These are phyloP conservation scores for Latheticus oryzae DNA, from an alignment of 2,888 invertebrate genomes.

Conservation along the genomic window DNA sequence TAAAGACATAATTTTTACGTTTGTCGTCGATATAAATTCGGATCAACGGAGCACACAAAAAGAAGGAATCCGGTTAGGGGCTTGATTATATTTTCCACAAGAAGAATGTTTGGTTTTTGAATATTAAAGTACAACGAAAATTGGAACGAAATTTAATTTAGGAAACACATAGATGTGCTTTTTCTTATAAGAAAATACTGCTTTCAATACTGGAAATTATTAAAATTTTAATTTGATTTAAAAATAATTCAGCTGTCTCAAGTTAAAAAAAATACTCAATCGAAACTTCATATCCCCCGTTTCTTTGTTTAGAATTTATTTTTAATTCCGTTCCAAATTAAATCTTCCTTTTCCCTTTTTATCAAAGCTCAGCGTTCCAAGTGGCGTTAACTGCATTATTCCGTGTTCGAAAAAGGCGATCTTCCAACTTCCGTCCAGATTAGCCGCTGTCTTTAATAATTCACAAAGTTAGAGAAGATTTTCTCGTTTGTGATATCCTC, in stretches of 20 bases:
- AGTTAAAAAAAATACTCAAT: too few relatives aligned
- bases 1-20: constrained; percentile 48
- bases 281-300: too few relatives aligned
- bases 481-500: constrained; percentile 48
- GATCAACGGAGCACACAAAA: constrained; percentile 1
- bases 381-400: constrained; percentile 37
- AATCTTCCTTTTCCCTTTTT: constrained; percentile 17
- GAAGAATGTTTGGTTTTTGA: too few relatives aligned
- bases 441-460: constrained; percentile 60
- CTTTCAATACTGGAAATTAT: too few relatives aligned
- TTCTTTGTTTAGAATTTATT: too few relatives aligned
- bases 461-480: constrained; percentile 52
- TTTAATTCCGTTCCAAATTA: constrained; percentile 8
- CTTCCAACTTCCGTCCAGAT: constrained; percentile 55
- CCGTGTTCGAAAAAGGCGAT: constrained; percentile 44
- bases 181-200: too few relatives aligned
- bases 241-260: too few relatives aligned
- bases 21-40: constrained; percentile 30
- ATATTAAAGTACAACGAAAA: too few relatives aligned
- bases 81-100: too few relatives aligned
- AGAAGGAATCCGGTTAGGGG: constrained; percentile 3
- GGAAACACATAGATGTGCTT: too few relatives aligned
- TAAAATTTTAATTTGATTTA: too few relatives aligned
- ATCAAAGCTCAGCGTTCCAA: constrained; percentile 22
- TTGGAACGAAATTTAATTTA: too few relatives aligned